Base-by-base conservation (phyloP, 2,113 vertebrate species). In the Oreochromis tanganicae region DNA sequence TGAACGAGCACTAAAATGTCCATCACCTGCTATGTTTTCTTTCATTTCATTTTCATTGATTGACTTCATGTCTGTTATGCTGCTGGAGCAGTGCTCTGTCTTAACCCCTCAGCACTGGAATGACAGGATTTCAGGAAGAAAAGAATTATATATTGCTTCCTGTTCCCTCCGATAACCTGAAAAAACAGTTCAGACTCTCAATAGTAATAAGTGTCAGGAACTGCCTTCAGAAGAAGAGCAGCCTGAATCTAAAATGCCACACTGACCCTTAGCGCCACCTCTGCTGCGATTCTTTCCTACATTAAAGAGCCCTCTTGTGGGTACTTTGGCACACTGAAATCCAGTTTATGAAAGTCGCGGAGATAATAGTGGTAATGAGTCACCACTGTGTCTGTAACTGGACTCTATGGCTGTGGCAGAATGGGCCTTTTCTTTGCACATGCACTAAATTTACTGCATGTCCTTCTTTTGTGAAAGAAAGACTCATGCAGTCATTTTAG, bases 341-440 rank as follows among this genome's bases (percentile, higher is more conserved):
- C 29, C 19, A 63, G 57, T 85, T 90, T 61, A 78, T 90, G 55
- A 91, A 89, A 80, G 87, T 86, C 57, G 6, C 12, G 24, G 80
- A 66, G 79, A 88, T 84, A 61, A 86, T 78, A 85, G 84, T 63
- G 82, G 87, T 48, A 11, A 54, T 90, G 93, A 94, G 88, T 89
- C 90, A 92, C 71, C 3, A 17, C 80, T 86, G 88, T 87, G 88
- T 88, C 84, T 94, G 79, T 66, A 88, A 83, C 85, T 68, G 17
- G 88, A 88, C 85, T 86, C 83, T 41, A 43, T 80, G 82, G 52
- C 86, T 55, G 73, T 56, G 50, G 34, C 66, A 93, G 84, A 92
- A 91, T 38, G 55, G 71, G 13, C 61, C 83, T 84, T 83, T 94
- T 94, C 66, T 91, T 85, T 81, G 27, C 48, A 4, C 61, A 81